phyloP scores from a whole-genome alignment of 1,140 invertebrate genomes.

The Platyscapa corneri region DNA sequence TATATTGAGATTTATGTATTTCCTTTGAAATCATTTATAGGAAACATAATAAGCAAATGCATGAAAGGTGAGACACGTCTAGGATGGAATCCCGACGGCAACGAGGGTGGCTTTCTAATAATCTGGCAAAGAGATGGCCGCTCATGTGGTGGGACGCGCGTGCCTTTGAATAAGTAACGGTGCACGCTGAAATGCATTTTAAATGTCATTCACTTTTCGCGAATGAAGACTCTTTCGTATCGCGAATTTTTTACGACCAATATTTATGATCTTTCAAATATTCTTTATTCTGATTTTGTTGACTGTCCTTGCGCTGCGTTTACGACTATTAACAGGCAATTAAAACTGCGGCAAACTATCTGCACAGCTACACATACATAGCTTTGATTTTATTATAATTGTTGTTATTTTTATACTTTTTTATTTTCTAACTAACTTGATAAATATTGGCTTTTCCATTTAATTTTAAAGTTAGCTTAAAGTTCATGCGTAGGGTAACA shows the following conservation, averaged over 20 bases:
- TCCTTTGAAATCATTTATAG: constrained; percentile 21
- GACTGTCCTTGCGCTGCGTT: too few species aligned
- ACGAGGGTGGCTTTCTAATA: constrained; percentile 42
- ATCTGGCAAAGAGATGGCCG: constrained; percentile 29
- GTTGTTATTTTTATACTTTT: too few species aligned
- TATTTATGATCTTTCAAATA: background rate
- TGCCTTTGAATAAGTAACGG: constrained; percentile 30
- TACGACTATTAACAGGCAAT: too few species aligned
- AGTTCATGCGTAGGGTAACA: too few species aligned
- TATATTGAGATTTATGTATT: constrained; percentile 7
- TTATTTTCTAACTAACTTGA: too few species aligned
- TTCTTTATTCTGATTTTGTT: too few species aligned
- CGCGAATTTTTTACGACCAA: background rate
- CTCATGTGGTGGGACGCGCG: constrained; percentile 10
- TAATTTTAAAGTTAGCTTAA: too few species aligned
- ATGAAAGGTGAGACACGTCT: constrained; percentile 46
- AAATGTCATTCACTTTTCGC: background rate
- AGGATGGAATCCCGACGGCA: constrained; percentile 14
- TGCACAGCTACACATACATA: too few species aligned
- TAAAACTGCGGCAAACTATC: too few species aligned
- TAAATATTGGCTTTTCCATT: too few species aligned
- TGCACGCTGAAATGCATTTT: background rate
- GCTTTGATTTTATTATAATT: too few species aligned
- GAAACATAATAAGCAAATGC: constrained; percentile 19
- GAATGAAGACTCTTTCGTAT: background rate